Evolutionary conservation across 2,113 vertebrate species (phyloP).

Genomic region (Desmodus rotundus): DNA sequence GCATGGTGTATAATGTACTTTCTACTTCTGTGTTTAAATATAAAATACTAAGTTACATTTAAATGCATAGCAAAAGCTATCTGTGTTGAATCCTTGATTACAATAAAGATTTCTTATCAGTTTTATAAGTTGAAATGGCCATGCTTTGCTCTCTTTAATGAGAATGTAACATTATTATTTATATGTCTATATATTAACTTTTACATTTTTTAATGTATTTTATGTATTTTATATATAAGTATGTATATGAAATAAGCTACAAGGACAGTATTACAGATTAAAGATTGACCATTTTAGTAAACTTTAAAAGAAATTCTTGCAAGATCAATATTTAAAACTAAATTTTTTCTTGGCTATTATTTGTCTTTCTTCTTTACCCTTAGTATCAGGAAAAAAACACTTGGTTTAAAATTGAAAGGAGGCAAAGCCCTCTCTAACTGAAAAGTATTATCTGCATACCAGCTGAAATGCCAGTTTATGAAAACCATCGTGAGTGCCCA

Average conservation of each 20-base stretch:
- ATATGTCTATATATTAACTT: neutral
- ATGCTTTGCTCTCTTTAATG: neutral
- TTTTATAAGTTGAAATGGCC: neutral
- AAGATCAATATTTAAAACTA: constrained; percentile 12
- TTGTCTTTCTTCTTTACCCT: neutral
- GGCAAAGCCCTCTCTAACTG: neutral
- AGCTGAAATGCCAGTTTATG: neutral
- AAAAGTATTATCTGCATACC: neutral
- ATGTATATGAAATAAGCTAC: neutral
- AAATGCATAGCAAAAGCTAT: neutral
- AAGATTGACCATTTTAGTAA: neutral
- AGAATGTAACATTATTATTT: neutral
- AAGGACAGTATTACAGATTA: neutral
- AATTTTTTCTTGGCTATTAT: neutral
- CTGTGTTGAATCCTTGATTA: neutral
- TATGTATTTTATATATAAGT: neutral
- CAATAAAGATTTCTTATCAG: neutral
- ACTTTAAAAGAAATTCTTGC: neutral
- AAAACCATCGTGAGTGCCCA: neutral
- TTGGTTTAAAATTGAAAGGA: neutral
- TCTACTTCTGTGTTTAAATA: neutral
- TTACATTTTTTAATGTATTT: neutral
- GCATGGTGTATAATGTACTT: neutral
- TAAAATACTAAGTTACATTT: neutral
- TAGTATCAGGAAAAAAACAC: neutral